Evolutionary conservation across 2,888 invertebrate genomes (phyloP).

Genomic region (Drosophila falleni): DNA sequence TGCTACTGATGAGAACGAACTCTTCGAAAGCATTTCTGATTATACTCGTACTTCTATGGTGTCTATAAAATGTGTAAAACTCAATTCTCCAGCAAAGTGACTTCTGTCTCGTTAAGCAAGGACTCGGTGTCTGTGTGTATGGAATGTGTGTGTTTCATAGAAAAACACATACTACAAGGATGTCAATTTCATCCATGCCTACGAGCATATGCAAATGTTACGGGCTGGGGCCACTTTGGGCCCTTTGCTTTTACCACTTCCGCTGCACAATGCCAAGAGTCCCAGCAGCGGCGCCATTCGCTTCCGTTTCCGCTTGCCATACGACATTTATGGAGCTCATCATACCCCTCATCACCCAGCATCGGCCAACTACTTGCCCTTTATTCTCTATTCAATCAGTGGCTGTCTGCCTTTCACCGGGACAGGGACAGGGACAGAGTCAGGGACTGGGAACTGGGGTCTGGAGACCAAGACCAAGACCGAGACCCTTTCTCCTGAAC

Average conservation of each 20-base stretch:
- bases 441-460: background rate
- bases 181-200: conserved; percentile 29
- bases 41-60: background rate
- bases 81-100: conserved; percentile 36
- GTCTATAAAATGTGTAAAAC: conserved; percentile 24
- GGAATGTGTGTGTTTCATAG: conserved; percentile 2
- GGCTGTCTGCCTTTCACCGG: conserved; percentile 51
- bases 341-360: conserved; percentile 40
- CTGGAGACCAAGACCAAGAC: background rate
- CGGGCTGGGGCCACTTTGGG: conserved; percentile 38
- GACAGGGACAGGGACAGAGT: too few species aligned
- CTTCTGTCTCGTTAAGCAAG: conserved; percentile 18
- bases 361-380: conserved; percentile 63
- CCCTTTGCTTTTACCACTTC: conserved; percentile 67
- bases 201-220: conserved; percentile 63
- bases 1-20: conserved; percentile 6
- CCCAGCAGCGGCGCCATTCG: conserved; percentile 66
- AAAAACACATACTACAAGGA: conserved; percentile 26
- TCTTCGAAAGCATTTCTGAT: conserved; percentile 6
- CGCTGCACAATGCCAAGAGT: conserved; percentile 59
- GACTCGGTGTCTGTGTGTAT: conserved; percentile 4
- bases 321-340: conserved; percentile 73
- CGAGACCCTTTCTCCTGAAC: conserved; percentile 4
- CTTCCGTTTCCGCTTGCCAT: conserved; percentile 67
- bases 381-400: conserved; percentile 77